Conservation (phyloP, 2,797 vertebrate genomes). For the Sebastes matsubarae region DNA sequence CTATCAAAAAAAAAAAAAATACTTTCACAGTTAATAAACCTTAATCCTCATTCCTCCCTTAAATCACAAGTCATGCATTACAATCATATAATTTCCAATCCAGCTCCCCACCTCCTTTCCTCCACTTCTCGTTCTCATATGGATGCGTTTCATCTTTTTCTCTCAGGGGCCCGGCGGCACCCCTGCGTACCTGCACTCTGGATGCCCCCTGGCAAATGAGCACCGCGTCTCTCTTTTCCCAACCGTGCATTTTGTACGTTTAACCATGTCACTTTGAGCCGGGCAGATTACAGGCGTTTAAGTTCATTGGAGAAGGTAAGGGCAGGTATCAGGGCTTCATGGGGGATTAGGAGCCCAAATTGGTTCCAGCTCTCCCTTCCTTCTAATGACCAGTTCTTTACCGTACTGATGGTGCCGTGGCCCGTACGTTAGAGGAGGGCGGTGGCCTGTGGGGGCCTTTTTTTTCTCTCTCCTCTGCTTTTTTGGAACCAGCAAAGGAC, state of each 20-base stretch:
- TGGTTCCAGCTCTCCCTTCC: conserved; percentile 92
- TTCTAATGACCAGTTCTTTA: conserved; percentile 89
- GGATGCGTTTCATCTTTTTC: conserved; percentile 70
- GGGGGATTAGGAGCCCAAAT: conserved; percentile 95
- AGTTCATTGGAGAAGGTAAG: conserved; percentile 91
- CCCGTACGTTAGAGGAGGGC: conserved; percentile 58
- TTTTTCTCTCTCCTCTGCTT: conserved; percentile 18
- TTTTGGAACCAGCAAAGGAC: conserved; percentile 59
- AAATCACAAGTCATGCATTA: conserved; percentile 48
- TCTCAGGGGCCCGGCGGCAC: conserved; percentile 66
- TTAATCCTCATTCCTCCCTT: conserved; percentile 26
- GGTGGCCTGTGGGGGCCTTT: conserved; percentile 10
- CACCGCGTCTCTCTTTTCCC: conserved; percentile 71
- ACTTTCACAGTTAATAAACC: conserved; percentile 41
- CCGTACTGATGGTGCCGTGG: conserved; percentile 69
- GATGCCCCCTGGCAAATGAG: conserved; percentile 79
- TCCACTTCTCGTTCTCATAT: conserved; percentile 43
- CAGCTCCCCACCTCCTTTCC: conserved; percentile 6
- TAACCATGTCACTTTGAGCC: conserved; percentile 82
- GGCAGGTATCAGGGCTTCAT: conserved; percentile 91
- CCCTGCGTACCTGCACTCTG: conserved; percentile 77
- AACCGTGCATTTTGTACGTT: conserved; percentile 80
- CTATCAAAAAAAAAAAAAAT: conserved; percentile 3
- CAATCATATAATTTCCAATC: conserved; percentile 39
- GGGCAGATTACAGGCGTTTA: conserved; percentile 89